phyloP scores from a whole-genome alignment of 2,888 invertebrate species.

The Myopa tessellatipennis region DNA sequence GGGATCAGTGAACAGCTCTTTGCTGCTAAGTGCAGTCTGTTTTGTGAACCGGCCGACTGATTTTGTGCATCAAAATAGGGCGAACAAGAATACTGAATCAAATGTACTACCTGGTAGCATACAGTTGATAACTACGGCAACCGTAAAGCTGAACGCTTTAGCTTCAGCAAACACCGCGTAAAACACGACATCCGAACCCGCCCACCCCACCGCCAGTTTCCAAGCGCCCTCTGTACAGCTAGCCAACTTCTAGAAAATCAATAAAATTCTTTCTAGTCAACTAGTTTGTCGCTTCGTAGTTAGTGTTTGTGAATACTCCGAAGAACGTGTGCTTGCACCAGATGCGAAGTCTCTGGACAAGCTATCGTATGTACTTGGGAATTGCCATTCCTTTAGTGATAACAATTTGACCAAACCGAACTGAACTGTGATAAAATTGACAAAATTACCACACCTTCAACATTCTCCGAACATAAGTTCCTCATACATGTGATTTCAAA shows the following conservation, averaged over 20 bases:
- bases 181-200: conserved; percentile 29
- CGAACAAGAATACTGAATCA: conserved; percentile 57
- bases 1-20: neutral
- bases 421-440: conserved; percentile 53
- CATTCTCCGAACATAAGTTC: conserved; percentile 2
- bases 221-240: neutral
- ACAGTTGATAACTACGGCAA: conserved; percentile 60
- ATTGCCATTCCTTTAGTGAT: neutral
- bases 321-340: neutral
- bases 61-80: conserved; percentile 53
- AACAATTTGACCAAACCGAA: conserved; percentile 46
- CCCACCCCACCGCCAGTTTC: conserved; percentile 22
- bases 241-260: conserved; percentile 46
- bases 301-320: conserved; percentile 15
- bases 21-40: too few relatives aligned
- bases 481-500: neutral
- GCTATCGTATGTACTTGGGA: neutral
- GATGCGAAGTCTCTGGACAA: neutral
- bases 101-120: conserved; percentile 64
- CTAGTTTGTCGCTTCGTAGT: conserved; percentile 17
- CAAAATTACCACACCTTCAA: neutral
- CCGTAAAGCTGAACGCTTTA: conserved; percentile 48
- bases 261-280: conserved; percentile 53
- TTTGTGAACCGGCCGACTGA: neutral
- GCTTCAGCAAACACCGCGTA: conserved; percentile 36